Base-by-base conservation (phyloP, 2,113 vertebrate genomes). In the Pimephales promelas region DNA sequence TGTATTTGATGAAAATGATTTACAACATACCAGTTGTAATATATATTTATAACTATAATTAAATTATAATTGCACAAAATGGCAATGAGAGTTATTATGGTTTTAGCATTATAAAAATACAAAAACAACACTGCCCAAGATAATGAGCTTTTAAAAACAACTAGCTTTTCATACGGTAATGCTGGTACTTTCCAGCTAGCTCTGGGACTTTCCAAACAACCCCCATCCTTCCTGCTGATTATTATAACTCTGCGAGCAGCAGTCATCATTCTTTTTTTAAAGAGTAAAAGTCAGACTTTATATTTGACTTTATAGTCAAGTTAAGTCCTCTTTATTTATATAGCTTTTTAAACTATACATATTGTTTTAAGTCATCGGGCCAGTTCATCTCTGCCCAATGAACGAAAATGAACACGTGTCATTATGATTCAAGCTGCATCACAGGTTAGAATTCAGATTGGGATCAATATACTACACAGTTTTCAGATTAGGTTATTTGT, bases 161-260 rank as follows among this genome's bases (percentile, higher is more conserved):
- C 57, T 59, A 11, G 57, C n/a, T 24, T n/a, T 59, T n/a, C 22
- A 59, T 24, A 5, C 0, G 34, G 68, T 14, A 71, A 71, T 3
- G 11, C n/a, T 1, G 82, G 82, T 75, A 66, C 81, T 83, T 78
- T 83, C 78, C 76, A 81, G 8, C 0, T 1, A 31, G 40, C 26
- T 47, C 26, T 5, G 85, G 85, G 61, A 84, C 85, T 86, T 86
- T 86, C 85, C 85, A 9, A 71, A 57, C 40, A 24, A 56, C 61
- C 47, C 74, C 64, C 70, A 64, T 18, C 7, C 7, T 43, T 16
- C 43, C 6, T 26, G 40, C 22, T 71, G 68, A n/a, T n/a, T n/a
- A n/a, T n/a, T n/a, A n/a, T n/a, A n/a, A n/a, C n/a, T n/a, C 5
- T 13, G 20, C 56, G 31, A 31, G 73, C 16, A 31, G 52, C n/a